phyloP scores from a whole-genome alignment of 2,888 invertebrate genomes.

The Operophtera brumata region DNA sequence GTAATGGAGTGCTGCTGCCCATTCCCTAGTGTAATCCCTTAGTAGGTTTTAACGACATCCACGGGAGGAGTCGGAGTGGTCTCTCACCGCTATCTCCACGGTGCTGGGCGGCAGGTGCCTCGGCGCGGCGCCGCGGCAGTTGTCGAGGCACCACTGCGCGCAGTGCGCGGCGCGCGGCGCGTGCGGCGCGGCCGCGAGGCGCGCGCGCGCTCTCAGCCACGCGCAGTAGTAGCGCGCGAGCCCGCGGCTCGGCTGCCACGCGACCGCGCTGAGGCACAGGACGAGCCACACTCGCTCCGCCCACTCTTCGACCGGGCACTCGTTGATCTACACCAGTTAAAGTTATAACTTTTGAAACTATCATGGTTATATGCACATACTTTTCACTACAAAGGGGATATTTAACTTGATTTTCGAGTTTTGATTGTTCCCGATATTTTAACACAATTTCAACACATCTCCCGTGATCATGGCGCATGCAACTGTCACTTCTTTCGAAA shows the following conservation, averaged over 20 bases:
- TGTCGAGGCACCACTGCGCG: conserved; percentile 96
- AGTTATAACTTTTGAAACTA: no score
- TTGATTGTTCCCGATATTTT: no score
- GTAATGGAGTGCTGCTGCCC: no score
- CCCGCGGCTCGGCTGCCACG: conserved; percentile 93
- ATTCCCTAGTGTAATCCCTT: no score
- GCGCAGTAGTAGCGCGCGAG: conserved; percentile 88
- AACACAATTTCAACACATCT: no score
- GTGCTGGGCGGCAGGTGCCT: conserved; percentile 93
- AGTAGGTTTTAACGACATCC: no score
- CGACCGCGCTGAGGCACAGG: conserved; percentile 93
- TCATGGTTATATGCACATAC: no score
- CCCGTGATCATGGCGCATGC: no score
- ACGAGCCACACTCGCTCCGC: conserved; percentile 93
- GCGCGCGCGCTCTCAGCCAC: conserved; percentile 65
- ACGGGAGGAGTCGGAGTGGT: no score
- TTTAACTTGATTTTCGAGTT: no score
- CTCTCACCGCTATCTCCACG: conserved; percentile 94
- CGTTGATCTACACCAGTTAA: conserved; percentile 80
- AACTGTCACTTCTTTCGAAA: no score
- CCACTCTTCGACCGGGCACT: conserved; percentile 92
- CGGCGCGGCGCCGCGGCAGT: conserved; percentile 93
- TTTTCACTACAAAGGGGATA: no score
- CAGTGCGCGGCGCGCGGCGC: conserved; percentile 82
- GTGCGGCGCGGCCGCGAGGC: conserved; percentile 41